These are phyloP conservation scores for Tribolium madens DNA, from an alignment of 1,140 invertebrate genomes.

Conservation along the genomic window DNA sequence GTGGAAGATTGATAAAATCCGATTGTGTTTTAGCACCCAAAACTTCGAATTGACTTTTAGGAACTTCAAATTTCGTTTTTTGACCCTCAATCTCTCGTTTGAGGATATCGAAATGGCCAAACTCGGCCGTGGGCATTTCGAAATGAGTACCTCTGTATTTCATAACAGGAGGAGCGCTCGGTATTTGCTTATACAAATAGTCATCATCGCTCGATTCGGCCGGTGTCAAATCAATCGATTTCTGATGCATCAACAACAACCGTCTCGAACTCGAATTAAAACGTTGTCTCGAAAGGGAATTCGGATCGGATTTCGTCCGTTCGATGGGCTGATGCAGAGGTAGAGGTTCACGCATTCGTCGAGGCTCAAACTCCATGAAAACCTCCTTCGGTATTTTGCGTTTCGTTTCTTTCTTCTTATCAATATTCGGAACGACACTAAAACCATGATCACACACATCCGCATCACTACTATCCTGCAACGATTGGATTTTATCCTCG, in stretches of 20 bases:
- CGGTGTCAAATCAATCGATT: constrained; percentile 86
- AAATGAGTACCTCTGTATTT: constrained; percentile 66
- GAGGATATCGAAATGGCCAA: constrained; percentile 76
- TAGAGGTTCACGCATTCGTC: constrained; percentile 58
- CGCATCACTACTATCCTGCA: constrained; percentile 64
- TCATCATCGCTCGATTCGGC: constrained; percentile 86
- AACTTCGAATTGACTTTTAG: constrained; percentile 67
- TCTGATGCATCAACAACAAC: constrained; percentile 86
- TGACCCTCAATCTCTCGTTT: constrained; percentile 66
- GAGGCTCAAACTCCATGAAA: constrained; percentile 64
- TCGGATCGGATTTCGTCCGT: constrained; percentile 87
- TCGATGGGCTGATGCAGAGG: constrained; percentile 78
- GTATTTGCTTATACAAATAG: constrained; percentile 78
- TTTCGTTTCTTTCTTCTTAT: constrained; percentile 54
- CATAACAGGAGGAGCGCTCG: constrained; percentile 76
- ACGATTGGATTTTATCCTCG: constrained; percentile 77
- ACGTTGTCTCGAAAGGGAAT: constrained; percentile 76
- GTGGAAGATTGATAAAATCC: constrained; percentile 65
- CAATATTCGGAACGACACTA: constrained; percentile 60
- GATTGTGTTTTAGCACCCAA: constrained; percentile 64
- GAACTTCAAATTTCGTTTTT: constrained; percentile 70
- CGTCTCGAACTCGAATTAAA: constrained; percentile 78
- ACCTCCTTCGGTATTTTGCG: constrained; percentile 59
- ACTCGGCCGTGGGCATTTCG: constrained; percentile 68
- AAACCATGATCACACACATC: constrained; percentile 58